These are phyloP conservation scores for Saguinus midas DNA, from an alignment of 2,113 vertebrate genomes.

Conservation along the genomic window DNA sequence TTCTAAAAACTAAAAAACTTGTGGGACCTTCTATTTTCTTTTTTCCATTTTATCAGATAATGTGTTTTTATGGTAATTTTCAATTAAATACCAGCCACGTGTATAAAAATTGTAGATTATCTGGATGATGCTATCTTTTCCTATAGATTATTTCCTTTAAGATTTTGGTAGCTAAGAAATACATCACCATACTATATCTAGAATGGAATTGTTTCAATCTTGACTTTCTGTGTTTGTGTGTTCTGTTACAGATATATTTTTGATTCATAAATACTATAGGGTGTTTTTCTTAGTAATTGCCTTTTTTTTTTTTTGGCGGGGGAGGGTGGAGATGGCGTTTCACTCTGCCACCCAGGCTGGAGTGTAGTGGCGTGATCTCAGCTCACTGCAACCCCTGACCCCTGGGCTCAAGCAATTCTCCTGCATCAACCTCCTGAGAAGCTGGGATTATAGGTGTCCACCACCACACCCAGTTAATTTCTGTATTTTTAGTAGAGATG, in stretches of 20 bases:
- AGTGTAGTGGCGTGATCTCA: no score
- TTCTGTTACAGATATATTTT: neutral
- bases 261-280: neutral
- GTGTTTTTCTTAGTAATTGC: neutral
- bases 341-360: no score
- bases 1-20: neutral
- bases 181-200: neutral
- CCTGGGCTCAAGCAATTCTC: no score
- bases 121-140: neutral
- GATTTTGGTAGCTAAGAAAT: neutral
- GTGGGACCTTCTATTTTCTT: neutral
- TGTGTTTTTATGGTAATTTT: neutral
- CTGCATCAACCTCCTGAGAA: no score
- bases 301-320: no score
- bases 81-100: neutral
- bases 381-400: no score
- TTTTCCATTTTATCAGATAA: neutral
- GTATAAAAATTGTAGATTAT: neutral
- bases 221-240: neutral
- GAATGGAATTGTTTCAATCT: neutral
- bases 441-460: no score
- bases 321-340: no score
- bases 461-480: no score
- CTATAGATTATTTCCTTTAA: neutral
- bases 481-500: no score